A percentile compares a stretch with the other conserved stretches of the same genome.
These are phyloP conservation scores for Aporophyla lueneburgensis DNA, from an alignment of 2,888 invertebrate genomes.

Conservation along the genomic window DNA sequence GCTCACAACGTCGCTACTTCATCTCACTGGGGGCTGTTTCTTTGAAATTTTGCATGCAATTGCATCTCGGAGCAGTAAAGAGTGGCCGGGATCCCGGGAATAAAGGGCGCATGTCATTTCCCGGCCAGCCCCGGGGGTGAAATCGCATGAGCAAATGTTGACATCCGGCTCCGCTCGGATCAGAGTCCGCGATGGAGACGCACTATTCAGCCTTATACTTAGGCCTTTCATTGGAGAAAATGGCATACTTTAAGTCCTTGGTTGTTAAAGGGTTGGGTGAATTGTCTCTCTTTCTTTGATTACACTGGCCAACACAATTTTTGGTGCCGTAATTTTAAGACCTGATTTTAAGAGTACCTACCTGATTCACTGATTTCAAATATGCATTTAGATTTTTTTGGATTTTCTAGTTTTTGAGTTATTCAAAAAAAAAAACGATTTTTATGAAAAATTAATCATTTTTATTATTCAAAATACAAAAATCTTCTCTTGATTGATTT, in stretches of 20 bases:
- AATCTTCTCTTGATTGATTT: too few relatives aligned
- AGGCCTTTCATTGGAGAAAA: conserved; percentile 48
- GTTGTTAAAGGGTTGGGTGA: background rate
- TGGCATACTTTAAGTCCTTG: conserved; percentile 34
- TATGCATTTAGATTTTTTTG: too few relatives aligned
- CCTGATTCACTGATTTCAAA: too few relatives aligned
- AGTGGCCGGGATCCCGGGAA: conserved; percentile 70
- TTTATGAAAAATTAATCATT: too few relatives aligned
- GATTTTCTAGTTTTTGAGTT: too few relatives aligned
- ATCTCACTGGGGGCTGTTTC: conserved; percentile 60
- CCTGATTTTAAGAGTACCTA: too few relatives aligned
- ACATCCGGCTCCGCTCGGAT: conserved; percentile 80
- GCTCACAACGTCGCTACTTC: conserved; percentile 52
- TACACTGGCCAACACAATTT: too few relatives aligned
- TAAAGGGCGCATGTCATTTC: conserved; percentile 84
- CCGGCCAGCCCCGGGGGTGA: conserved; percentile 77
- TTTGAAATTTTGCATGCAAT: conserved; percentile 80
- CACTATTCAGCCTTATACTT: conserved; percentile 66
- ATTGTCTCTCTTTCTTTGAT: too few relatives aligned
- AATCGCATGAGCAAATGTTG: conserved; percentile 87
- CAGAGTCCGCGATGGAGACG: conserved; percentile 66
- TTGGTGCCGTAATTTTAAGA: too few relatives aligned
- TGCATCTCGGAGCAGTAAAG: conserved; percentile 76
- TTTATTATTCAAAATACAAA: too few relatives aligned
- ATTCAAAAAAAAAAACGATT: too few relatives aligned